Evolutionary conservation across 2,888 invertebrate species (phyloP).

Genomic region (Polydrusus cervinus): DNA sequence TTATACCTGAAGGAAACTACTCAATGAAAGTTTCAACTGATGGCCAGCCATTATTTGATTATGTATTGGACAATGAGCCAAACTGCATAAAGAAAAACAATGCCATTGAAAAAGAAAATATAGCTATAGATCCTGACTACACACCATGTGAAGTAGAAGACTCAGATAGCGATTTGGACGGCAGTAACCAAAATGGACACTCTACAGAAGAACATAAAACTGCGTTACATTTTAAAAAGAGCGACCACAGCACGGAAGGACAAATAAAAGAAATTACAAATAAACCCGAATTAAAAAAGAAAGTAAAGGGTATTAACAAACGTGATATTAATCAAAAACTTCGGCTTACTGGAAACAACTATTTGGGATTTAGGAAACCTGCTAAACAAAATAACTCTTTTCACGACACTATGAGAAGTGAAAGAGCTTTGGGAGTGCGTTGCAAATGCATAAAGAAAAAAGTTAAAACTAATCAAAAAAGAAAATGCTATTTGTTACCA

Average conservation of each 20-base stretch:
- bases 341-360: not conserved
- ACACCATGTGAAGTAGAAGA: not conserved
- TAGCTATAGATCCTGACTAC: not conserved
- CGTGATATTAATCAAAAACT: not conserved
- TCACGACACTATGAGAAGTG: not conserved
- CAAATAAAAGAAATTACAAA: not conserved
- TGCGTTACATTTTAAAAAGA: not conserved
- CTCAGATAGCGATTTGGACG: not conserved
- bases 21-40: not conserved
- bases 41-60: not conserved
- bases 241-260: not conserved
- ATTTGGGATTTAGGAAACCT: not conserved
- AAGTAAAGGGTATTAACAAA: not conserved
- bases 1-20: not conserved
- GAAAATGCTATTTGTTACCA: constrained; percentile 3
- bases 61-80: not conserved
- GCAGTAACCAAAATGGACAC: not conserved
- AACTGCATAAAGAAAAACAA: not conserved
- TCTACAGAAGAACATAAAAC: not conserved
- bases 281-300: not conserved
- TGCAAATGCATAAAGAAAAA: not conserved
- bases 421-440: not conserved
- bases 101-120: not conserved
- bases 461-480: constrained; percentile 13
- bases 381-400: constrained; percentile 1